Conservation (phyloP, 1,140 invertebrate genomes). For the Leptopilina clavipes region DNA sequence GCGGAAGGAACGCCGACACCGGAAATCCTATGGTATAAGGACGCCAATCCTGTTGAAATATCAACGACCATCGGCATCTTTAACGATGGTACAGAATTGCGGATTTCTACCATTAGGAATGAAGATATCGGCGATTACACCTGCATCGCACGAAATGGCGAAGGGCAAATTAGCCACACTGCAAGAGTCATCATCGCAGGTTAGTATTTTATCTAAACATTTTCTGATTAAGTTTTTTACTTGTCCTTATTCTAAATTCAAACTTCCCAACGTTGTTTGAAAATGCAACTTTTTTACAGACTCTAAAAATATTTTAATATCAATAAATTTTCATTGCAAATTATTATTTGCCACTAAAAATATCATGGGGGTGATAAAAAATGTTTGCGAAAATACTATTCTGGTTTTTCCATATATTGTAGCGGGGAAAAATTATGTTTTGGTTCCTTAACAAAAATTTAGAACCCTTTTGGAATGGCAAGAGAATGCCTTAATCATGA, state of each 20-base stretch:
- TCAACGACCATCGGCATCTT: slow-evolving; percentile 90
- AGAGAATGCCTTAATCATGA: slow-evolving; percentile 36
- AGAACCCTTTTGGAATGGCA: no score
- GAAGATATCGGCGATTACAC: slow-evolving; percentile 97
- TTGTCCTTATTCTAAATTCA: no score
- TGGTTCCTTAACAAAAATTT: no score
- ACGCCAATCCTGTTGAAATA: slow-evolving; percentile 90
- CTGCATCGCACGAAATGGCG: slow-evolving; percentile 94
- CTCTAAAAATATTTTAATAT: slow-evolving; percentile 3
- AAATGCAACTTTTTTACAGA: neutral
- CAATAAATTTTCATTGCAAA: neutral
- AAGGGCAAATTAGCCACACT: slow-evolving; percentile 94
- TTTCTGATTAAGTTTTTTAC: neutral
- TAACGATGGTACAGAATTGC: slow-evolving; percentile 92
- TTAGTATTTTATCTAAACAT: slow-evolving; percentile 67
- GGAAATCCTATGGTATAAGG: slow-evolving; percentile 94
- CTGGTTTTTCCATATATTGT: neutral
- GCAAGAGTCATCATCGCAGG: slow-evolving; percentile 96
- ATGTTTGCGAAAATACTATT: neutral
- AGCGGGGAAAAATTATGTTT: no score
- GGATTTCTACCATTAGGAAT: slow-evolving; percentile 91
- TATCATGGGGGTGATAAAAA: neutral
- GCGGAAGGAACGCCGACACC: slow-evolving; percentile 93
- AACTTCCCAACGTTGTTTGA: no score
- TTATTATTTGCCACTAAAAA: neutral